A percentile compares a stretch with the other conserved stretches of the same genome.
Conservation (phyloP, 2,888 invertebrate genomes). For the Salticus scenicus region DNA sequence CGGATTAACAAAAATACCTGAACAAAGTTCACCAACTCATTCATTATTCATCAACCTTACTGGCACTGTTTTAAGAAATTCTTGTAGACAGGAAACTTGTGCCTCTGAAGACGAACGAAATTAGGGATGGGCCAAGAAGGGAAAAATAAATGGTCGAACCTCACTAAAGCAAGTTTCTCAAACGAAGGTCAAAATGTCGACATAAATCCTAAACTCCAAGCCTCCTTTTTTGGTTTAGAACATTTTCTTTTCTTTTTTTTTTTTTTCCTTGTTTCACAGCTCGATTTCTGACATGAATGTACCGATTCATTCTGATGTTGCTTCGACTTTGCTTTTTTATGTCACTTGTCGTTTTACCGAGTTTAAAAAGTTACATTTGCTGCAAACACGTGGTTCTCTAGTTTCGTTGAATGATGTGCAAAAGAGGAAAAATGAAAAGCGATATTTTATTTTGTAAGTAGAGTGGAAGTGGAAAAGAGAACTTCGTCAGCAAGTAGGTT, state of each 20-base stretch:
- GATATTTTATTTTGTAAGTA: no score
- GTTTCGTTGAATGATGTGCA: not conserved
- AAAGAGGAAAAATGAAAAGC: no score
- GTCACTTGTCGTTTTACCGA: slow-evolving; percentile 3
- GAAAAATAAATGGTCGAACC: no score
- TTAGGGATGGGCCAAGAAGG: no score
- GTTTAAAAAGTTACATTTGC: slow-evolving; percentile 10
- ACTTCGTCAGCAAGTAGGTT: no score
- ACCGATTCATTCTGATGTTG: not conserved
- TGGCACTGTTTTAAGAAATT: no score
- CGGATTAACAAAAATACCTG: no score
- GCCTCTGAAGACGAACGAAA: no score
- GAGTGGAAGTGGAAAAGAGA: no score
- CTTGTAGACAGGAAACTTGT: no score
- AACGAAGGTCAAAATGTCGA: not conserved
- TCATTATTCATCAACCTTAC: no score
- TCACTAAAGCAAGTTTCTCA: not conserved
- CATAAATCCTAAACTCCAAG: not conserved
- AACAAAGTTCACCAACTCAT: no score
- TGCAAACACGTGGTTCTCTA: not conserved
- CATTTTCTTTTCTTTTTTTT: not conserved
- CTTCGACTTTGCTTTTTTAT: not conserved
- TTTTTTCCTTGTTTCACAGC: not conserved
- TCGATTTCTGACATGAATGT: not conserved
- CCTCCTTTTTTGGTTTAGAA: not conserved